Base-by-base conservation (phyloP, 2,888 invertebrate species). In the Clunio marinus region DNA sequence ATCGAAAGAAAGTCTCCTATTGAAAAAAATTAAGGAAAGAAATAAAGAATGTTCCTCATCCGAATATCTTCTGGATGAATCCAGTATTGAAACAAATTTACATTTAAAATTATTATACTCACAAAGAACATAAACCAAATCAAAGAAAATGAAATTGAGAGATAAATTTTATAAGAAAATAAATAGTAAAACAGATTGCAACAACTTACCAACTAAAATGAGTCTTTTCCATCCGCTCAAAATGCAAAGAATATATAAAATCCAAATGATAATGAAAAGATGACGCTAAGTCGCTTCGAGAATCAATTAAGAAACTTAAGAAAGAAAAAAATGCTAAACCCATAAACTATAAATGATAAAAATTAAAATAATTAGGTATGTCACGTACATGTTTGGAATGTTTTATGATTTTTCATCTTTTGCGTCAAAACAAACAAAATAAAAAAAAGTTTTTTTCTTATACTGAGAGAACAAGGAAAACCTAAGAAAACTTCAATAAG, bases 381-480 rank as follows among this genome's bases (percentile, higher is more conserved):
- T 58, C 35, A 20, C 24, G 45, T 46, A 46, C 63, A 63, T 63
- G 63, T 63, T 63, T 63, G 63, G 63, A 63, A 63, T 63, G 63
- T 60, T 60, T 63, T 63, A 63, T 63, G 15, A 63, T 46, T 63
- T n/a, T 63, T 37, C 17, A 51, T 51, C 17, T 51, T 22, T 20
- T 22, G 22, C 51, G 8, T 51, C 2, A 17, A 51, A 17, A 51
- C 5, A 17, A 51, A 51, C 17, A 45, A 45, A 15, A 32, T 32
- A 32, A 41, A n/a, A n/a, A n/a, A n/a, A 41, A 41, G 41, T 41
- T 41, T 10, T n/a, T n/a, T n/a, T n/a, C n/a, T n/a, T n/a, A n/a
- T n/a, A n/a, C n/a, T n/a, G n/a, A n/a, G n/a, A n/a, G n/a, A n/a
- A n/a, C n/a, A 41, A 41, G 41, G 15, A 41, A 41, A 41, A 41